These are phyloP conservation scores for Balaenoptera acutorostrata DNA, from an alignment of 2,113 vertebrate genomes.

Conservation along the genomic window DNA sequence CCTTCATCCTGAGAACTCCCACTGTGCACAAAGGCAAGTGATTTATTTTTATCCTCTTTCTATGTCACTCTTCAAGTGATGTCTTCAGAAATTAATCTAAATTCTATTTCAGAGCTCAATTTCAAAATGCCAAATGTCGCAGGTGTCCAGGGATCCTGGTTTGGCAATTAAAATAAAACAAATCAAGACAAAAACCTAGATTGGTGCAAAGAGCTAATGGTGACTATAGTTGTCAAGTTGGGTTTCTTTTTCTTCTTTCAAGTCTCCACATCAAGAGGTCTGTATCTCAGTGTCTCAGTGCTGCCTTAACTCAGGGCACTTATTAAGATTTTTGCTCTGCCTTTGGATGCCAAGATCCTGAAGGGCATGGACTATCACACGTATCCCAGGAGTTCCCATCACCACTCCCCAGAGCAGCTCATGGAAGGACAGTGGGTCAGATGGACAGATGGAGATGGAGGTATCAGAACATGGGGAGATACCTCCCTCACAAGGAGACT, in stretches of 20 bases:
- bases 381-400: rapidly evolving
- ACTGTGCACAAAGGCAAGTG: neutral
- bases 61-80: neutral
- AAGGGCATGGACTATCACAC: rapidly evolving
- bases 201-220: neutral
- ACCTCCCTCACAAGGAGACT: neutral
- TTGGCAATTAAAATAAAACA: neutral
- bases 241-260: neutral
- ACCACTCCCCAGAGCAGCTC: rapidly evolving
- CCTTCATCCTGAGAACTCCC: neutral
- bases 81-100: neutral
- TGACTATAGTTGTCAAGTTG: neutral
- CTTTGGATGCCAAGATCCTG: neutral
- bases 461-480: neutral
- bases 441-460: neutral
- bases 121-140: neutral
- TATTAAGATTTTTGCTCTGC: neutral
- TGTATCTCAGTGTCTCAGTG: neutral
- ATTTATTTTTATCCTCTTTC: neutral
- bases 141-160: neutral
- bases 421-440: rapidly evolving
- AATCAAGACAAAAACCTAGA: neutral
- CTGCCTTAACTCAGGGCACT: neutral
- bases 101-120: neutral
- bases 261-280: neutral